Evolutionary conservation across 2,888 invertebrate species (phyloP).

Genomic region (Conistra vaccinii): DNA sequence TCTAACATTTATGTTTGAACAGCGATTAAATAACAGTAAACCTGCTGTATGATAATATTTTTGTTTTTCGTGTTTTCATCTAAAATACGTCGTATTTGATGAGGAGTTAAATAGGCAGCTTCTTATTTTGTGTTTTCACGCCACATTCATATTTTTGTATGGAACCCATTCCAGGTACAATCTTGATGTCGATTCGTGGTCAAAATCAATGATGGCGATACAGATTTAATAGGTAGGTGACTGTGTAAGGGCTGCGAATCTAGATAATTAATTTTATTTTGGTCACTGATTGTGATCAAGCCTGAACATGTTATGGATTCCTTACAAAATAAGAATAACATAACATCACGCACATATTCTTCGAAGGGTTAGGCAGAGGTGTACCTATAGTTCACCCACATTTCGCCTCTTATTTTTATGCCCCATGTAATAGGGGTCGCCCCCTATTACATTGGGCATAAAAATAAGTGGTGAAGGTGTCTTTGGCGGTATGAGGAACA

Average conservation of each 20-base stretch:
- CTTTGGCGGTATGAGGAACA: no score
- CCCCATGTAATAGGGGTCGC: neutral
- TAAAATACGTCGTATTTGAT: neutral
- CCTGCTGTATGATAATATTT: neutral
- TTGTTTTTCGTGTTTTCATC: neutral
- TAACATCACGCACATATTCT: no score
- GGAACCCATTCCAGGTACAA: neutral
- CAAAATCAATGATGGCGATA: neutral
- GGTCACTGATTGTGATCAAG: neutral
- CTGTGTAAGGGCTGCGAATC: neutral
- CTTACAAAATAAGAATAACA: neutral
- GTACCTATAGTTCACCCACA: neutral
- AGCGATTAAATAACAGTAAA: neutral
- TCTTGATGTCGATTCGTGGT: neutral
- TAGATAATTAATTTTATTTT: neutral
- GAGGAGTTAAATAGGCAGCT: neutral
- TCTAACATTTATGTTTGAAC: constrained; percentile 9
- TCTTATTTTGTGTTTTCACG: neutral
- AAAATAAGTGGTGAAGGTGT: no score
- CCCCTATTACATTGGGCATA: no score
- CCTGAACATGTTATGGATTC: neutral
- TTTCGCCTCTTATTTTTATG: neutral
- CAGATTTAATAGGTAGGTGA: neutral
- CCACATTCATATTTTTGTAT: neutral
- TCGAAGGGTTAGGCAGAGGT: neutral